Percentiles rank a stretch among this genome's conserved stretches.
Evolutionary conservation across 2,113 vertebrate genomes (phyloP).

Genomic region (Thymallus thymallus): DNA sequence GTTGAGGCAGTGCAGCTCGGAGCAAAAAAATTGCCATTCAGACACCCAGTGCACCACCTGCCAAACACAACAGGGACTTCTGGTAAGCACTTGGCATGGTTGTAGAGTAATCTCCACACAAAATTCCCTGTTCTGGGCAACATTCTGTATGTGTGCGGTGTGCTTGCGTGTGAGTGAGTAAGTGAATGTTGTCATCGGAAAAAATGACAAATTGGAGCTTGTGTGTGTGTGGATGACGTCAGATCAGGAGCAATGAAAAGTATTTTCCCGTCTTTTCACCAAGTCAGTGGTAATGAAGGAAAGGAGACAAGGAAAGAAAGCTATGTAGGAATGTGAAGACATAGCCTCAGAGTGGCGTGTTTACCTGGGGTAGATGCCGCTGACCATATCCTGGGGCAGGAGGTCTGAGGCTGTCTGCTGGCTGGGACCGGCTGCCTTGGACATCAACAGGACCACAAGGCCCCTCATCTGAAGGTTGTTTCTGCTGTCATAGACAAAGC

Average conservation of each 20-base stretch:
- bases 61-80: conserved; percentile 78
- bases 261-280: not conserved
- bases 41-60: conserved; percentile 37
- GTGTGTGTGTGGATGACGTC: not conserved
- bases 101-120: not conserved
- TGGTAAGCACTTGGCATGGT: conserved; percentile 72
- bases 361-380: conserved; percentile 96
- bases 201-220: too few species aligned
- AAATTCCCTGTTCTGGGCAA: conserved; percentile 40
- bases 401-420: conserved; percentile 50
- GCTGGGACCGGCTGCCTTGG: conserved; percentile 92
- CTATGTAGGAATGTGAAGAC: not conserved
- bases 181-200: conserved; percentile 6
- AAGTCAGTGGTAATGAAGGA: not conserved
- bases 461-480: conserved; percentile 92
- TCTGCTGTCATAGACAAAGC: conserved; percentile 85
- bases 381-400: conserved; percentile 85
- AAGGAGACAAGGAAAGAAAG: not conserved
- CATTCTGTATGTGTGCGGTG: conserved; percentile 17
- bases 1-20: too few species aligned
- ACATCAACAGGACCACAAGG: conserved; percentile 88
- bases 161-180: conserved; percentile 22
- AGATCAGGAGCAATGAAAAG: not conserved
- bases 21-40: conserved; percentile 77
- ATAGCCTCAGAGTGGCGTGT: not conserved